These are phyloP conservation scores for Romanogobio albipinnatus DNA, from an alignment of 2,113 vertebrate genomes.

Conservation along the genomic window DNA sequence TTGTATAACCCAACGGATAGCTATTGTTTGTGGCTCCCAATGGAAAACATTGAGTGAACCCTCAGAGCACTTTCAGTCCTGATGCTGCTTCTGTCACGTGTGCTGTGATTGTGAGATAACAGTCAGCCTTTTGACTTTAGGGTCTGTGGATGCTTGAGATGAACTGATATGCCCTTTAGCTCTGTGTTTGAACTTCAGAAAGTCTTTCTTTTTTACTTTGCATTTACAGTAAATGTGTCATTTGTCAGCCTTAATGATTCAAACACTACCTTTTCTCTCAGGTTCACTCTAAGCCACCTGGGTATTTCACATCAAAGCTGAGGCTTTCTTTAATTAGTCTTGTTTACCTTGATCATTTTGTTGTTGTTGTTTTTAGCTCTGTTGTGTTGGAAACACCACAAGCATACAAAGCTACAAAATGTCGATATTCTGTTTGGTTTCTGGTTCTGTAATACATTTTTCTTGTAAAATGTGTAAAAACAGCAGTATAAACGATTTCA, in stretches of 20 bases:
- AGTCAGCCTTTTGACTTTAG: slow-evolving; percentile 1
- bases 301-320: slow-evolving; percentile 19
- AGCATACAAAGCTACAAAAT: not conserved
- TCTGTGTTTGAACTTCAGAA: not conserved
- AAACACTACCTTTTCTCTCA: not conserved
- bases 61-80: slow-evolving; percentile 21
- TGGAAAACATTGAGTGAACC: slow-evolving; percentile 33
- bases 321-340: not conserved
- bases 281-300: slow-evolving; percentile 13
- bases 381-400: slow-evolving; percentile 4
- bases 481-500: not conserved
- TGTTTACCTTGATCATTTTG: not conserved
- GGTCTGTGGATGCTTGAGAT: not conserved
- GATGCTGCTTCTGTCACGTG: slow-evolving; percentile 13
- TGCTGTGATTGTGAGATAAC: not conserved
- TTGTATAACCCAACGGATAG: slow-evolving; percentile 13
- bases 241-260: slow-evolving; percentile 9
- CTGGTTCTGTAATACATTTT: not conserved
- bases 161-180: not conserved
- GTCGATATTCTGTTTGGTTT: not conserved
- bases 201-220: not conserved
- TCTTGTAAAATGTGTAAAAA: slow-evolving; percentile 5
- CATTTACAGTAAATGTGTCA: not conserved
- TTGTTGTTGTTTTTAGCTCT: not conserved
- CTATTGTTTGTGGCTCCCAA: not conserved